phyloP scores from a whole-genome alignment of 2,888 invertebrate species.

The Cerastis rubricosa region DNA sequence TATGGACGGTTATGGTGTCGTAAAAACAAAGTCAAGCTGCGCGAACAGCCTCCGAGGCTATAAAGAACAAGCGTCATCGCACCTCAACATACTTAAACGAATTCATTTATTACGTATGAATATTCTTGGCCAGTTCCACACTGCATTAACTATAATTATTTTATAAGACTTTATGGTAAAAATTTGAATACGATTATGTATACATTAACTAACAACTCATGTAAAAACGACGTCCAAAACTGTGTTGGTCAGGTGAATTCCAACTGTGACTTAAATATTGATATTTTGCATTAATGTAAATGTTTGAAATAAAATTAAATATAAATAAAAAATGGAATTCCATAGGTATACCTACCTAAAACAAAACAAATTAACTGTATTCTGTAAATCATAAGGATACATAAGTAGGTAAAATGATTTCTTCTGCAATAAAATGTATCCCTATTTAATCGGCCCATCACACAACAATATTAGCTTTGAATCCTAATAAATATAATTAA shows the following conservation, averaged over 20 bases:
- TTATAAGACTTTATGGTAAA: slow-evolving; percentile 51
- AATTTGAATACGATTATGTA: slow-evolving; percentile 56
- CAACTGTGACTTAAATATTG: slow-evolving; percentile 31
- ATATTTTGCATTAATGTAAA: slow-evolving; percentile 30
- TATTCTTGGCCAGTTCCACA: slow-evolving; percentile 63
- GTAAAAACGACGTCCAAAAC: slow-evolving; percentile 25
- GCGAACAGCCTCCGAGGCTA: slow-evolving; percentile 80
- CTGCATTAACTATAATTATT: slow-evolving; percentile 61
- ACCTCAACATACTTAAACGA: slow-evolving; percentile 66
- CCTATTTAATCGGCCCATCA: neutral
- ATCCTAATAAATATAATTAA: slow-evolving; percentile 30
- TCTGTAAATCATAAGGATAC: neutral
- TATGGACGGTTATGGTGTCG: slow-evolving; percentile 86
- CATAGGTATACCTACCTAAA: too few species aligned
- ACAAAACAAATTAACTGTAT: neutral
- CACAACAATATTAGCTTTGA: neutral
- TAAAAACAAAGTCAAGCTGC: slow-evolving; percentile 89
- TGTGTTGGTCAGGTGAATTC: slow-evolving; percentile 12
- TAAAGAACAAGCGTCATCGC: slow-evolving; percentile 83
- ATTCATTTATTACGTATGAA: slow-evolving; percentile 70
- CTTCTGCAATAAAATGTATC: neutral
- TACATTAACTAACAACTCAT: slow-evolving; percentile 37
- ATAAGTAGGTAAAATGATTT: neutral
- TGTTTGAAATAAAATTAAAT: slow-evolving; percentile 15
- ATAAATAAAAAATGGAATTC: neutral